A percentile compares a stretch with the other conserved stretches of the same genome.
Evolutionary conservation across 1,140 invertebrate species (phyloP).

Genomic region (Drosophila busckii): DNA sequence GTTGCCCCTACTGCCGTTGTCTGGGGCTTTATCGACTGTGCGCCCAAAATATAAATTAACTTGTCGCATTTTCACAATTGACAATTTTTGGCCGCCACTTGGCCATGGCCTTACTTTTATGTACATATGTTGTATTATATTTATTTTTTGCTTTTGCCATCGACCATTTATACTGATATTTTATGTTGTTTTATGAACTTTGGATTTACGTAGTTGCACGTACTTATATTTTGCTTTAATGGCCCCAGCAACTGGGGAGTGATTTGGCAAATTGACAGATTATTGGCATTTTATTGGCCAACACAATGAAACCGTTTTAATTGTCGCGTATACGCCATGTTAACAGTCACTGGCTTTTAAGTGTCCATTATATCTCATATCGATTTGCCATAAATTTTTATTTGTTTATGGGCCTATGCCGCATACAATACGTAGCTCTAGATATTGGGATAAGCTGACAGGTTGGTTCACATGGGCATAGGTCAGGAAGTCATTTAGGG

Average conservation of each 20-base stretch:
- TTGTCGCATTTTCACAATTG: conserved; percentile 60
- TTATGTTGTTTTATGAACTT: conserved; percentile 70
- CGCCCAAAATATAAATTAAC: conserved; percentile 56
- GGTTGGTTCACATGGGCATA: too few relatives aligned
- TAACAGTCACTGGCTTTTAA: neutral
- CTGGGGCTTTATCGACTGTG: conserved; percentile 29
- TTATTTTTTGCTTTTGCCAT: too few relatives aligned
- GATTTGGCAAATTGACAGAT: conserved; percentile 71
- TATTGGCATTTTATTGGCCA: conserved; percentile 61
- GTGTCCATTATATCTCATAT: neutral
- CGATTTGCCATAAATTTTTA: conserved; percentile 7
- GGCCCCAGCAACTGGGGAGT: conserved; percentile 44
- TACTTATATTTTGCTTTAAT: conserved; percentile 36
- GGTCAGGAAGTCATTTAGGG: too few relatives aligned
- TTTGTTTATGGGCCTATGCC: too few relatives aligned
- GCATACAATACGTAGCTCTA: too few relatives aligned
- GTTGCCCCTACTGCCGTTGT: conserved; percentile 20
- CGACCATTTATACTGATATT: conserved; percentile 39
- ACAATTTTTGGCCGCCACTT: conserved; percentile 47
- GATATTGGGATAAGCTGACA: too few relatives aligned
- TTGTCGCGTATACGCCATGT: conserved; percentile 22
- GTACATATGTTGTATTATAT: too few relatives aligned
- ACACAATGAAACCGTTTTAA: conserved; percentile 26
- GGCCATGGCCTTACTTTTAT: conserved; percentile 41
- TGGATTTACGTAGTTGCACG: conserved; percentile 16